A percentile compares a stretch with the other conserved stretches of the same genome.
Conservation (phyloP, 2,888 invertebrate genomes). For the Geophilus truncorum region DNA sequence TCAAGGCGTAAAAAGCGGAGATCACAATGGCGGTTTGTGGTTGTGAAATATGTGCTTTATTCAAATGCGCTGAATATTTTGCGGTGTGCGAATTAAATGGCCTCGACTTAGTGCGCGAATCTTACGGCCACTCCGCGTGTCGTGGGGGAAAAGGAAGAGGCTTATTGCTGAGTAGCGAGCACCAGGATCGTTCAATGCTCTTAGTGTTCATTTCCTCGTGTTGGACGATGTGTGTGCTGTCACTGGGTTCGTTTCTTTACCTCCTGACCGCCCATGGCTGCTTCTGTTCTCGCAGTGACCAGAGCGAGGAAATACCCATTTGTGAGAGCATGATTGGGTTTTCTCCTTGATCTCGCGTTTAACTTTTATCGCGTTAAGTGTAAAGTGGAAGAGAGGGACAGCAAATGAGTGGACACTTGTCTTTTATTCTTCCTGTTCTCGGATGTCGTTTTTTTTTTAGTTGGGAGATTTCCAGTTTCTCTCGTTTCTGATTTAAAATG, state of each 20-base stretch:
- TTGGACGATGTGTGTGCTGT: background rate
- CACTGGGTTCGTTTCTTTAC: background rate
- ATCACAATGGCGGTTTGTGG: background rate
- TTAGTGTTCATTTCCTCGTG: background rate
- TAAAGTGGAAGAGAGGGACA: background rate
- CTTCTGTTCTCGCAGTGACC: background rate
- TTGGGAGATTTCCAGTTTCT: no score
- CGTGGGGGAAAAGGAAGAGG: background rate
- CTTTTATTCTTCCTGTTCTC: background rate
- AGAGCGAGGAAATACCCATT: background rate
- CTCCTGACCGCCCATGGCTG: background rate
- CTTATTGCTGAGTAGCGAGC: background rate
- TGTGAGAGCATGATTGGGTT: background rate
- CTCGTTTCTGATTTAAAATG: background rate
- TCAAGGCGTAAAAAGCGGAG: no score
- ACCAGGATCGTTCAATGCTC: no score
- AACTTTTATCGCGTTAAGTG: background rate
- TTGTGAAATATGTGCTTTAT: background rate
- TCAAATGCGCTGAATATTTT: background rate
- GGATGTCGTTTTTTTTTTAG: background rate
- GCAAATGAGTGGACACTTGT: background rate
- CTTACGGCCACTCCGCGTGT: no score
- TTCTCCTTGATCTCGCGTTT: background rate
- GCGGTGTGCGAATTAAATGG: background rate
- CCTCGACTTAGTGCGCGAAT: background rate